Percentiles rank a stretch among this genome's conserved stretches.
phyloP scores from a whole-genome alignment of 1,140 invertebrate species.

The Drosophila kepulauana region DNA sequence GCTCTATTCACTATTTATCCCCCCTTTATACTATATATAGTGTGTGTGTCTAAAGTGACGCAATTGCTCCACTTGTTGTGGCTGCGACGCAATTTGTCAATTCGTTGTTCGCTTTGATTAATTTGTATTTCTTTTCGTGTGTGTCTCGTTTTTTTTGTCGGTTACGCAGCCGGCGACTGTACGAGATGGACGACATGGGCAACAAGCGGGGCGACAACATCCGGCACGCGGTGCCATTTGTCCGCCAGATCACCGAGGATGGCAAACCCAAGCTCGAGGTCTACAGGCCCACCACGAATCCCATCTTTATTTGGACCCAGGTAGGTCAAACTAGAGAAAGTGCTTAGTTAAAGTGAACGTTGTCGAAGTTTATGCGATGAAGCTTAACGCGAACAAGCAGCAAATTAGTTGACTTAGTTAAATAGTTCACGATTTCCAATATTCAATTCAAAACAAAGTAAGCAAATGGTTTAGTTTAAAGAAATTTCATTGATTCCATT shows the following conservation, averaged over 20 bases:
- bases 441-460: no score
- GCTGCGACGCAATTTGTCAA: slow-evolving; percentile 46
- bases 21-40: no score
- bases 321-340: slow-evolving; percentile 71
- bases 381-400: background rate
- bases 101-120: background rate
- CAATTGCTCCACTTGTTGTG: slow-evolving; percentile 8
- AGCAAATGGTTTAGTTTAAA: no score
- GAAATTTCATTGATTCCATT: no score
- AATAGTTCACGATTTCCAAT: no score
- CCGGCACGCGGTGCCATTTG: slow-evolving; percentile 86
- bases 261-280: slow-evolving; percentile 85
- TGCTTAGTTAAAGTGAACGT: background rate
- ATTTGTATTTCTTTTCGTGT: slow-evolving; percentile 1
- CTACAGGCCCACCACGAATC: slow-evolving; percentile 86
- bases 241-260: slow-evolving; percentile 86
- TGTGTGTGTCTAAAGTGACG: no score
- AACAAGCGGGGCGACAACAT: slow-evolving; percentile 87
- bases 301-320: slow-evolving; percentile 87
- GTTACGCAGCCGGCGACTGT: slow-evolving; percentile 70
- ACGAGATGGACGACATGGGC: slow-evolving; percentile 88
- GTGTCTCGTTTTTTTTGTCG: background rate
- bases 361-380: background rate
- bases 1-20: no score
- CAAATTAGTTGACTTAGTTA: no score